Evolutionary conservation across 2,113 vertebrate genomes (phyloP), one percentile per base, ranked within the genome.

Genomic region (Pangasianodon gigas): DNA sequence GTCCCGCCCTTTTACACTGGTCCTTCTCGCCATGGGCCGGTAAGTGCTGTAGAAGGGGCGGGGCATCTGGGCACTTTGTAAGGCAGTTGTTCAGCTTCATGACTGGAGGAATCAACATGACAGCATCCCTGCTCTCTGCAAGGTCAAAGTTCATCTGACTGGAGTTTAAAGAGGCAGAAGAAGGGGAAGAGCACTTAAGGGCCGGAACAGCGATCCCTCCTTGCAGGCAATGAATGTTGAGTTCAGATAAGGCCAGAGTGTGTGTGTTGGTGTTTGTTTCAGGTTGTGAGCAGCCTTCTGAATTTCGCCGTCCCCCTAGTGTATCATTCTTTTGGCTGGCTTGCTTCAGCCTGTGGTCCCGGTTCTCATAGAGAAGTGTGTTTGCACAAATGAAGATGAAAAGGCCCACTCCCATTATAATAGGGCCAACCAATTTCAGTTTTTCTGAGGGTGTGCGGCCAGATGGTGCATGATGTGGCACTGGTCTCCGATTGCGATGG

Each of bases 371-470:
- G 14, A 99, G 96, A 91, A 99, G 95, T 9, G 98, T 98, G 94
- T 98, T 99, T 81, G 98, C 97, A 0, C 98, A 99, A 96, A 99
- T 99, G 94, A 99, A 98, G 92, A 99, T 97, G 92, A 99, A 99
- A 62, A 99, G 96, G 41, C 98, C 98, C 0, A 98, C 96, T n/a
- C 98, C 98, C 98, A 99, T 99, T 82, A 99, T 96, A 87, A 99
- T 97, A 0, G 98, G 98, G 1, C 98, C 98, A 0, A 98, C 95
- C 85, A 99, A 95, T 90, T 98, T 97, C 92, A 99, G 96, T 93
- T 97, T 96, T 88, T 99, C 98, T 0, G 89, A 94, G 58, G 93
- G 93, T 82, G 90, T 91, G 74, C 91, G 93, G 0, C 84, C 89
- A 26, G 69, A 60, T 92, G 93, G 7, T 89, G 89, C 0, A 75